A percentile compares a stretch with the other conserved stretches of the same genome.
These are phyloP conservation scores for Turnix velox DNA, from an alignment of 2,113 vertebrate species.

Conservation along the genomic window DNA sequence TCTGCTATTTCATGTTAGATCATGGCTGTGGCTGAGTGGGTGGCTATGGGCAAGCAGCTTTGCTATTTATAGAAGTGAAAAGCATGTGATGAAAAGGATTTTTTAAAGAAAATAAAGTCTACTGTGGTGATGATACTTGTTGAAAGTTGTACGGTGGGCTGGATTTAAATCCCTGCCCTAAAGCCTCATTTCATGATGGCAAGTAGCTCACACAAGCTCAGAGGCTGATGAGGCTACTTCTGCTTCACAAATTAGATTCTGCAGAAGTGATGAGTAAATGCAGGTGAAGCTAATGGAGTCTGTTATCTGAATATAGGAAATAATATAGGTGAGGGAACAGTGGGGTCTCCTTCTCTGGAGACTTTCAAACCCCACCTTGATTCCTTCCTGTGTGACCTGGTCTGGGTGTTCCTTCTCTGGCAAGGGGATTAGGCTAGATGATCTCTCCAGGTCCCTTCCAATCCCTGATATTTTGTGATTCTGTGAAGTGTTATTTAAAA, in stretches of 20 bases:
- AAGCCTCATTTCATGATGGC: not conserved
- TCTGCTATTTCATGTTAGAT: not conserved
- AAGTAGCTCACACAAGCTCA: not conserved
- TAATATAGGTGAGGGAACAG: too few species aligned
- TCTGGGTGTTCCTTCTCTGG: too few species aligned
- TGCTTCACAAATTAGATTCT: slow-evolving; percentile 35
- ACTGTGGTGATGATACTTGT: not conserved
- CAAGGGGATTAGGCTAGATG: too few species aligned
- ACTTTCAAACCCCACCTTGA: too few species aligned
- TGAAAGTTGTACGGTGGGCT: slow-evolving; percentile 24
- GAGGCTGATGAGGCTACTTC: slow-evolving; percentile 27
- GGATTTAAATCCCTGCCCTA: not conserved
- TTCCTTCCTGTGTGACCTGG: too few species aligned
- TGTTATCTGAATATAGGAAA: slow-evolving; percentile 39
- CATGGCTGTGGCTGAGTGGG: not conserved
- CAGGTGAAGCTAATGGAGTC: slow-evolving; percentile 43
- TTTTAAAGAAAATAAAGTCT: not conserved
- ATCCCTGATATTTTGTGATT: too few species aligned
- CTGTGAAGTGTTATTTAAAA: not conserved
- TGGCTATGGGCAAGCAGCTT: not conserved
- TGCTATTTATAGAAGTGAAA: slow-evolving; percentile 43
- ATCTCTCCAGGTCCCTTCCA: too few species aligned
- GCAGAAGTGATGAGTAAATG: not conserved
- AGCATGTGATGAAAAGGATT: not conserved
- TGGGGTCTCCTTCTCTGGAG: too few species aligned